Percentiles rank a stretch among this genome's conserved stretches.
These are phyloP conservation scores for Corydoras sp. DNA, from an alignment of 2,113 vertebrate genomes.

Conservation along the genomic window DNA sequence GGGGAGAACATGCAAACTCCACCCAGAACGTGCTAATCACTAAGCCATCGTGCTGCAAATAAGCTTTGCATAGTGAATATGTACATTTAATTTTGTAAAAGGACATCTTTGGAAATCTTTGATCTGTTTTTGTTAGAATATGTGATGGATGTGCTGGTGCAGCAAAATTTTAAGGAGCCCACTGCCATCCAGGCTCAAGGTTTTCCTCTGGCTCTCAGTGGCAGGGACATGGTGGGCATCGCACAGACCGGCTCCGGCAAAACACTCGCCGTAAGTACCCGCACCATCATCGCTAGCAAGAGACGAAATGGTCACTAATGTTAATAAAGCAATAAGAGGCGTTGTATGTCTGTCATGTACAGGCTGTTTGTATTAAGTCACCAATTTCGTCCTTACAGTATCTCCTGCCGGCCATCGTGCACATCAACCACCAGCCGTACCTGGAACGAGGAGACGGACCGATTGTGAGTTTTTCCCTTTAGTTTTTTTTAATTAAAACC, in stretches of 20 bases:
- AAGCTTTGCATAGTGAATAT: too few species aligned
- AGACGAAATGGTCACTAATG: background rate
- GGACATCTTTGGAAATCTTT: background rate
- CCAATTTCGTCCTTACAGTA: slow-evolving; percentile 65
- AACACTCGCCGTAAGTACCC: slow-evolving; percentile 80
- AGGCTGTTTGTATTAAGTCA: background rate
- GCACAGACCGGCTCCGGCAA: slow-evolving; percentile 97
- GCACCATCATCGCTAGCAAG: background rate
- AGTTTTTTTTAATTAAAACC: too few species aligned
- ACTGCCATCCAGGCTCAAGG: slow-evolving; percentile 95
- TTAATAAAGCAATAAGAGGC: too few species aligned
- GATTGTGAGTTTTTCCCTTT: slow-evolving; percentile 77
- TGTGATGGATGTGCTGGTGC: slow-evolving; percentile 87
- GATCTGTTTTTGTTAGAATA: slow-evolving; percentile 73
- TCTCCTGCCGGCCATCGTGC: slow-evolving; percentile 92
- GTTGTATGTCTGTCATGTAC: too few species aligned
- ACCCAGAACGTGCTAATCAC: too few species aligned
- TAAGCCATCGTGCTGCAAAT: too few species aligned
- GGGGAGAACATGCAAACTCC: too few species aligned
- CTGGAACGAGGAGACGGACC: slow-evolving; percentile 95
- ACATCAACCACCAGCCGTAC: slow-evolving; percentile 97
- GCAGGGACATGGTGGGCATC: slow-evolving; percentile 97
- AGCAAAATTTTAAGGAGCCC: slow-evolving; percentile 93
- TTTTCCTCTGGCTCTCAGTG: slow-evolving; percentile 88
- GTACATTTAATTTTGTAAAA: slow-evolving; percentile 31